Evolutionary conservation across 1,140 invertebrate genomes (phyloP).

Genomic region (Pectinophora gossypiella): DNA sequence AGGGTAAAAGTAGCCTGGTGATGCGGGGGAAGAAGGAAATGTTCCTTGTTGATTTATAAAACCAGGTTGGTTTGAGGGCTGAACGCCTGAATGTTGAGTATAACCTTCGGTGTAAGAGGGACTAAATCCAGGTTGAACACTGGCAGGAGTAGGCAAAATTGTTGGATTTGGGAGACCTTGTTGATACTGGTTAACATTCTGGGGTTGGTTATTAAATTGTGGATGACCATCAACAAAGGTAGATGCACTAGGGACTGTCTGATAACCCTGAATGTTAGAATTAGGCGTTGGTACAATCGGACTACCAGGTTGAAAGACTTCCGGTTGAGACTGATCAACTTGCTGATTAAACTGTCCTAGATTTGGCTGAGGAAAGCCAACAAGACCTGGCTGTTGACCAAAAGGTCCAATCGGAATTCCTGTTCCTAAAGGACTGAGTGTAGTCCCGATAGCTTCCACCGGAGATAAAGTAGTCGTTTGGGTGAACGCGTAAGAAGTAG

Average conservation of each 20-base stretch:
- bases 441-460: slow-evolving; percentile 8
- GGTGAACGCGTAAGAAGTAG: slow-evolving; percentile 27
- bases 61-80: background rate
- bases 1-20: background rate
- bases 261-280: no score
- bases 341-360: background rate
- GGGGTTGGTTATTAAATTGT: no score
- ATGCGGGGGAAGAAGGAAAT: background rate
- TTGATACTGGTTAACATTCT: background rate
- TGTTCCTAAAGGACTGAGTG: background rate
- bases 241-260: no score
- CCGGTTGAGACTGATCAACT: background rate
- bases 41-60: background rate
- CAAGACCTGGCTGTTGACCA: background rate
- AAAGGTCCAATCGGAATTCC: background rate
- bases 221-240: no score
- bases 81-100: background rate
- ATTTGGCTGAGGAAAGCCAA: background rate
- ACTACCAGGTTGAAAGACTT: background rate
- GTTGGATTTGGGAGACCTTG: background rate
- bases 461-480: slow-evolving; percentile 28
- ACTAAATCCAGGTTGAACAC: background rate
- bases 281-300: background rate
- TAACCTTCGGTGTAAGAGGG: background rate
- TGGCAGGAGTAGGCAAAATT: background rate